Conservation (phyloP, 2,113 vertebrate species). For the Cettia cetti region DNA sequence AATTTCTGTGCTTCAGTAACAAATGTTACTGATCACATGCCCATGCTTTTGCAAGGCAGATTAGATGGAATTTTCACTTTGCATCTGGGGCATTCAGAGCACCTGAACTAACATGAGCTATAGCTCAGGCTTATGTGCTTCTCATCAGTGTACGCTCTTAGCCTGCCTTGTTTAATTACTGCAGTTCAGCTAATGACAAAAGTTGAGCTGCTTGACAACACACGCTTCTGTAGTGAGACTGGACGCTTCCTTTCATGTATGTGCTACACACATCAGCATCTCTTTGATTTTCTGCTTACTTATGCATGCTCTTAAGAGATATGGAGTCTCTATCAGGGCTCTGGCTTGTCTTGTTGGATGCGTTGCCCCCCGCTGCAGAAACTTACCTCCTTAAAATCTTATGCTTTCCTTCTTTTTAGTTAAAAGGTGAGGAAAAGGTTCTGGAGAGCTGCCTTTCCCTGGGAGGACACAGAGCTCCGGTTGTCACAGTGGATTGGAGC, state of each 20-base stretch:
- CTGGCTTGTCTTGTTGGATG: not conserved
- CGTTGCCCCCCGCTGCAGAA: not conserved
- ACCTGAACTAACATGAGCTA: not conserved
- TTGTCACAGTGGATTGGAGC: constrained; percentile 97
- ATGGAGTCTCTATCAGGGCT: not conserved
- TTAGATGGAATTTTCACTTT: not conserved
- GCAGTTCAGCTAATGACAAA: not conserved
- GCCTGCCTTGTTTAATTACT: not conserved
- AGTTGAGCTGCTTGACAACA: not conserved
- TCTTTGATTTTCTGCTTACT: not conserved
- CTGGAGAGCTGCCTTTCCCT: constrained; percentile 87
- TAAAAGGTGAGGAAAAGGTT: constrained; percentile 80
- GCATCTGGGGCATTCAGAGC: not conserved
- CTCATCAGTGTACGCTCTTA: not conserved
- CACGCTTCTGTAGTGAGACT: not conserved
- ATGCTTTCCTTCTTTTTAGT: constrained; percentile 68
- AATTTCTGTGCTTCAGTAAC: not conserved
- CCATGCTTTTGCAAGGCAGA: not conserved
- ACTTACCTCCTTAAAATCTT: not conserved
- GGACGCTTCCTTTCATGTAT: not conserved
- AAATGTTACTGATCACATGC: not conserved
- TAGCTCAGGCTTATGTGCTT: not conserved
- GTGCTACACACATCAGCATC: not conserved
- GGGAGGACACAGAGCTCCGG: constrained; percentile 91
- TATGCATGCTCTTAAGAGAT: not conserved